Percentiles rank a stretch among this genome's conserved stretches.
These are phyloP conservation scores for Myopa tessellatipennis DNA, from an alignment of 2,888 invertebrate genomes.

Conservation along the genomic window DNA sequence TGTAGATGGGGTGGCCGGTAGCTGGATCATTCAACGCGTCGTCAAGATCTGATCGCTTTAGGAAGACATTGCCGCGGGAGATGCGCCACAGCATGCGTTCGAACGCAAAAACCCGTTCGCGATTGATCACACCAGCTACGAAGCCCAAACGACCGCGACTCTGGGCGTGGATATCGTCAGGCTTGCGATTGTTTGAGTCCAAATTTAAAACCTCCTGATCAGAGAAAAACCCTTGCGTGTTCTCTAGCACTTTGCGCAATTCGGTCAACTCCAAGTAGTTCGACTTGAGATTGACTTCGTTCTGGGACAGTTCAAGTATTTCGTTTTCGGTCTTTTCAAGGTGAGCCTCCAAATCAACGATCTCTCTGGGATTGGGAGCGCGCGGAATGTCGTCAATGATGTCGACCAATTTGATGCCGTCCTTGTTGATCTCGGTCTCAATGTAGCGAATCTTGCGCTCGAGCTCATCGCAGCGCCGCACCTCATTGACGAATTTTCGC, in stretches of 20 bases:
- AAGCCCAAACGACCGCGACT: conserved; percentile 73
- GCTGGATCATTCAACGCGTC: conserved; percentile 81
- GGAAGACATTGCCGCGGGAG: conserved; percentile 88
- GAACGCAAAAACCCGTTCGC: conserved; percentile 86
- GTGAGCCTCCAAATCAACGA: conserved; percentile 85
- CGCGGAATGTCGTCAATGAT: conserved; percentile 76
- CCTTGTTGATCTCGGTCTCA: conserved; percentile 84
- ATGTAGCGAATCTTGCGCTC: conserved; percentile 84
- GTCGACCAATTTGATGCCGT: conserved; percentile 79
- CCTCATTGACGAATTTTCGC: conserved; percentile 87
- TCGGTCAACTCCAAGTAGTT: conserved; percentile 95
- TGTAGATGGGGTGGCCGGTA: conserved; percentile 78
- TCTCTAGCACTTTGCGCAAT: conserved; percentile 90
- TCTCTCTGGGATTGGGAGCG: conserved; percentile 82
- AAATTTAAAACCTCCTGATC: conserved; percentile 67
- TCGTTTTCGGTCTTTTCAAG: conserved; percentile 97
- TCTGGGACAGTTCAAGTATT: conserved; percentile 92
- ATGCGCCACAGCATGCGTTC: conserved; percentile 91
- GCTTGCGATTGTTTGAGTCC: conserved; percentile 79
- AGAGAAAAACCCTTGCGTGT: conserved; percentile 77
- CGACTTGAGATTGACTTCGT: conserved; percentile 92
- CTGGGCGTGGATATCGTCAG: conserved; percentile 61
- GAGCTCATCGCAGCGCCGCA: conserved; percentile 87
- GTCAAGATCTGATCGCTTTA: conserved; percentile 83
- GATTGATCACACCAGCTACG: conserved; percentile 86